Evolutionary conservation across 2,888 invertebrate species (phyloP), one percentile per base, ranked within the genome.

Genomic region (Eupithecia insigniata): DNA sequence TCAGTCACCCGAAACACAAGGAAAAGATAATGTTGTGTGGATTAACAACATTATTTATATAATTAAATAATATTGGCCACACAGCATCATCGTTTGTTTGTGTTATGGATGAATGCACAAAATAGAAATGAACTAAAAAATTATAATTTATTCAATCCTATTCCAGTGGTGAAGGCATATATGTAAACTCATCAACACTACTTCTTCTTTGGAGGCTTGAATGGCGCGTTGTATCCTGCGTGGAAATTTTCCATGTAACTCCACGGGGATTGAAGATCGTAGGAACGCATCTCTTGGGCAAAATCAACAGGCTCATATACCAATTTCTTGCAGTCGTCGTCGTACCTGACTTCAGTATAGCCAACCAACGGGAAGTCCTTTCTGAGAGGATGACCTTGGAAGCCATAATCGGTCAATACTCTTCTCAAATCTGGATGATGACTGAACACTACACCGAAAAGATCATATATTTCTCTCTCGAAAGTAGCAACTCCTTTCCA

Each of bases 351-450:
- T 81, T 94, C 94, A 2, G 84, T 88, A 71, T 93, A 94, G 0
- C 94, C 94, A 1, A 88, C 86, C 10, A 91, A 72, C 0, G 94
- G 94, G 71, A 91, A 94, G 76, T 94, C 94, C 73, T 94, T 94
- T 66, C 93, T 83, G 26, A 94, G 76, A 12, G 94, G 94, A 80
- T 94, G 93, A 0, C 94, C 94, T 55, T 69, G 76, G 67, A 94
- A 93, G 0, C 93, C 94, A 68, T 94, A 94, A 81, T 93, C 93
- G 0, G 93, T 93, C 4, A 93, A 82, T 69, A 93, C 82, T 72
- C 93, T 85, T 32, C 93, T 85, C 76, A 93, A 85, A 80, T 93
- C 93, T 0, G 93, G 93, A 77, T 93, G 93, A 80, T 93, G 89
- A 16, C 84, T 86, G 74, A 92, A 93, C 16, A 93, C 83, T 6